Evolutionary conservation across 2,888 invertebrate genomes (phyloP).

Genomic region (Oconnorella tubifera): DNA sequence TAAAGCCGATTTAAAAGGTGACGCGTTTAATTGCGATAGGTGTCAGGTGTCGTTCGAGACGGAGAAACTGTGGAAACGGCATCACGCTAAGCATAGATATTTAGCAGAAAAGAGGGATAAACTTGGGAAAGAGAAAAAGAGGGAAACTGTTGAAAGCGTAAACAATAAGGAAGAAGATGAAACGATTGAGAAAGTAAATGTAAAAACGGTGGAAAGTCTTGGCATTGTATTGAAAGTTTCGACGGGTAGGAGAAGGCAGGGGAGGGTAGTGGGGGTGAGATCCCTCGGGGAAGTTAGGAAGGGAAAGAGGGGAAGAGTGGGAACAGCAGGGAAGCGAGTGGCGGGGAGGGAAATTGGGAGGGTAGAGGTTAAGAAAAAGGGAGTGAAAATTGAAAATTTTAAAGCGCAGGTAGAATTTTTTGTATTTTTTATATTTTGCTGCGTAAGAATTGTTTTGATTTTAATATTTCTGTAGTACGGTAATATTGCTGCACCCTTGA

Average conservation of each 20-base stretch:
- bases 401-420: too few species aligned
- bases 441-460: too few species aligned
- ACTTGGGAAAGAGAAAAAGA: neutral
- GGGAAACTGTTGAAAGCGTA: neutral
- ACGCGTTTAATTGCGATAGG: conserved; percentile 5
- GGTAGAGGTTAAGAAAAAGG: too few species aligned
- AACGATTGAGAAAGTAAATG: too few species aligned
- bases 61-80: conserved; percentile 31
- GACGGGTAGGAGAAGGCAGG: neutral
- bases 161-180: neutral
- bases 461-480: too few species aligned
- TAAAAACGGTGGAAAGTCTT: neutral
- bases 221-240: neutral
- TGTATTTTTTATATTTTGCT: too few species aligned
- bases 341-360: too few species aligned
- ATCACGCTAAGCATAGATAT: conserved; percentile 25
- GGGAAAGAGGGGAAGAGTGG: neutral
- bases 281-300: neutral
- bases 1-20: too few species aligned
- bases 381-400: too few species aligned
- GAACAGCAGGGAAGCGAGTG: too few species aligned
- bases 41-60: conserved; percentile 43
- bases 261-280: neutral
- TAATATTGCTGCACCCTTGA: neutral
- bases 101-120: conserved; percentile 7